A percentile compares a stretch with the other conserved stretches of the same genome.
phyloP scores from a whole-genome alignment of 2,888 invertebrate species.

The Eurytoma adleriae region DNA sequence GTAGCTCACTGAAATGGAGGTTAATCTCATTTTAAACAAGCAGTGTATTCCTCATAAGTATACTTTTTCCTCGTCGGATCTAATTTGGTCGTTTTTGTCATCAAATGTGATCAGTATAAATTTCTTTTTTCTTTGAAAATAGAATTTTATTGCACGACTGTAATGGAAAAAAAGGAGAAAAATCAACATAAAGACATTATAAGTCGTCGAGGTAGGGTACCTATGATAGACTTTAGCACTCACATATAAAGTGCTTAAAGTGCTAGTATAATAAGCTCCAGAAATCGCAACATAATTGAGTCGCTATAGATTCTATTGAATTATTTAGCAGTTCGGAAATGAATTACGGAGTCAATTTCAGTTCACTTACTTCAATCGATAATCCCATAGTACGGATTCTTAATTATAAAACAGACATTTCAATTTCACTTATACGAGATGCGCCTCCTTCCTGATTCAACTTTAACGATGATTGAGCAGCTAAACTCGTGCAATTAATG shows the following conservation, averaged over 20 bases:
- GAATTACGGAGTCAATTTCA: slow-evolving; percentile 22
- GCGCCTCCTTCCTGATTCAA: too few relatives aligned
- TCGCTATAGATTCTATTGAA: slow-evolving; percentile 35
- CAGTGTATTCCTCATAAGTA: neutral
- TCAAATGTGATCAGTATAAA: too few relatives aligned
- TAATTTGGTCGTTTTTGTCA: slow-evolving; percentile 5
- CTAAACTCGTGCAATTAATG: too few relatives aligned
- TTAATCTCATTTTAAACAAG: slow-evolving; percentile 15
- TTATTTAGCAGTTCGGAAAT: slow-evolving; percentile 31
- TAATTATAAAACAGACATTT: slow-evolving; percentile 8
- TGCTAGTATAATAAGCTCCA: neutral
- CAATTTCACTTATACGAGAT: neutral
- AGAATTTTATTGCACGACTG: too few relatives aligned
- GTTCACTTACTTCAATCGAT: slow-evolving; percentile 16
- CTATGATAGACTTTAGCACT: neutral
- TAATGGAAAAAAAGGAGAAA: too few relatives aligned
- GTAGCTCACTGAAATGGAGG: slow-evolving; percentile 1
- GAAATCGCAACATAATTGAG: slow-evolving; percentile 31
- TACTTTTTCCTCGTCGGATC: neutral
- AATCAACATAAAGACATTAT: too few relatives aligned
- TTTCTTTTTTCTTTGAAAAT: too few relatives aligned
- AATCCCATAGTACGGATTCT: slow-evolving; percentile 3
- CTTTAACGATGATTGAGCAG: too few relatives aligned
- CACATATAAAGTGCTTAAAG: neutral
- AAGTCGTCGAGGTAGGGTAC: too few relatives aligned